Conservation (phyloP, 2,888 invertebrate species). For the Hirtodrosophila duncani region DNA sequence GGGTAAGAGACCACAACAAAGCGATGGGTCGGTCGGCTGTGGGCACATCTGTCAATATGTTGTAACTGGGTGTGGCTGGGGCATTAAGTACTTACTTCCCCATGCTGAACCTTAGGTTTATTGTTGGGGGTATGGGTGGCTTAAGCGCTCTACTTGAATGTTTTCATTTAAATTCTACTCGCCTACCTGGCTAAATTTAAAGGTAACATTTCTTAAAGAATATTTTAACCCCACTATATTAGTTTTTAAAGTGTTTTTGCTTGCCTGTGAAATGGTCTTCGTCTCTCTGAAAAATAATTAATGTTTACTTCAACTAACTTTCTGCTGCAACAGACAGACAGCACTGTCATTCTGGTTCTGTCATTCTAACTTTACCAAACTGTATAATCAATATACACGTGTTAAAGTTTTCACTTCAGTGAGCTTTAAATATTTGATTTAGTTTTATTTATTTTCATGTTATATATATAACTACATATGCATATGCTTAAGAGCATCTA, state of each 20-base stretch:
- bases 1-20: slow-evolving; percentile 49
- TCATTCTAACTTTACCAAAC: too few species aligned
- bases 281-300: too few species aligned
- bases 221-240: too few species aligned
- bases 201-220: too few species aligned
- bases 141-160: slow-evolving; percentile 4
- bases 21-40: slow-evolving; percentile 16
- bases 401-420: slow-evolving; percentile 70
- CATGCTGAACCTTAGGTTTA: too few species aligned
- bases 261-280: too few species aligned
- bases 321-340: too few species aligned
- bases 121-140: neutral
- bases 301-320: too few species aligned
- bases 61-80: slow-evolving; percentile 25
- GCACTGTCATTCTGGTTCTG: too few species aligned
- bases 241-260: too few species aligned
- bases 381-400: too few species aligned
- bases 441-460: slow-evolving; percentile 36
- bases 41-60: slow-evolving; percentile 6
- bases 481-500: neutral
- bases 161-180: slow-evolving; percentile 11
- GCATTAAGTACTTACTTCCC: too few species aligned
- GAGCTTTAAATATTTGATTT: slow-evolving; percentile 73
- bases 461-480: neutral
- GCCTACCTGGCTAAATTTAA: neutral